A percentile compares a stretch with the other conserved stretches of the same genome.
phyloP scores from a whole-genome alignment of 2,888 invertebrate species.

The Hypolimnas misippus region DNA sequence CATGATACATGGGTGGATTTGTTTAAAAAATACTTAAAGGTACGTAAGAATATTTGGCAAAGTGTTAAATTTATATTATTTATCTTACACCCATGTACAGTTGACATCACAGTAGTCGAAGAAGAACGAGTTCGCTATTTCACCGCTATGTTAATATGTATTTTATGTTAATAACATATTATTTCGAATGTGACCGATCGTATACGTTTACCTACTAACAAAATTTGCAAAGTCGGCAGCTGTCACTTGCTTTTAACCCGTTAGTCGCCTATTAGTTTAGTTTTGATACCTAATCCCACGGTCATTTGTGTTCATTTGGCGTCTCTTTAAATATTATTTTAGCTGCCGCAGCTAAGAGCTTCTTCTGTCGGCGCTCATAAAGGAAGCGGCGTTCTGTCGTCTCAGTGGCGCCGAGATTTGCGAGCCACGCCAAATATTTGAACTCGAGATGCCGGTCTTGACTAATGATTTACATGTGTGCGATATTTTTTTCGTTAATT shows the following conservation, averaged over 20 bases:
- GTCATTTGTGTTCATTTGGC: conserved; percentile 80
- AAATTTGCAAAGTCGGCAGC: conserved; percentile 39
- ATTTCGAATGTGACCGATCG: conserved; percentile 16
- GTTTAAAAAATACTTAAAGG: no score
- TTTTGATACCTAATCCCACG: conserved; percentile 71
- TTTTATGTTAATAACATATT: conserved; percentile 22
- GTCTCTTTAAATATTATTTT: conserved; percentile 75
- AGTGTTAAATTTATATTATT: not conserved
- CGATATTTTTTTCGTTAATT: conserved; percentile 54
- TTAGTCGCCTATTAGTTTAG: conserved; percentile 40
- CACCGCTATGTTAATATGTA: conserved; percentile 22
- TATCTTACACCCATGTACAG: not conserved
- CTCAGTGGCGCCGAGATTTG: conserved; percentile 73
- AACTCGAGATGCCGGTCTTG: conserved; percentile 58
- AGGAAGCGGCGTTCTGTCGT: conserved; percentile 56
- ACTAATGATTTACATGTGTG: conserved; percentile 81
- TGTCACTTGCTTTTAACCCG: conserved; percentile 40
- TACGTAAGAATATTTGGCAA: not conserved
- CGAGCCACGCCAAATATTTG: conserved; percentile 78
- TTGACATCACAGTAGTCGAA: not conserved
- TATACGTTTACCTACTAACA: conserved; percentile 8
- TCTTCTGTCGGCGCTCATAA: conserved; percentile 53
- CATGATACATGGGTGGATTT: no score
- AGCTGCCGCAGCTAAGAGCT: conserved; percentile 66
- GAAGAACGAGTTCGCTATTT: conserved; percentile 8